Base-by-base conservation (phyloP, 2,797 vertebrate species). In the Hipposideros larvatus region DNA sequence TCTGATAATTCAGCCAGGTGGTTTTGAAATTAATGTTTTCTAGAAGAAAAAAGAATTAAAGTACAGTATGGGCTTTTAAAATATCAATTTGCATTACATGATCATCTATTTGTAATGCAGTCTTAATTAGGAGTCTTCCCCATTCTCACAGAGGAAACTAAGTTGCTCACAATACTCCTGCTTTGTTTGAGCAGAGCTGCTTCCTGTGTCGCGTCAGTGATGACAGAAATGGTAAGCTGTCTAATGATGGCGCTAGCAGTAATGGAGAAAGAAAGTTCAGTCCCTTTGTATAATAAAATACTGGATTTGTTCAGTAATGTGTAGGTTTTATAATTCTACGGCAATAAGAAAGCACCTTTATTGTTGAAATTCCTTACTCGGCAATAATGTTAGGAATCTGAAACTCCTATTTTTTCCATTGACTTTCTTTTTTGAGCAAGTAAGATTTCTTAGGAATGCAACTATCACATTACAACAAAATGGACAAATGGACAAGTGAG, bases 291-390 rank as follows among this genome's bases (percentile, higher is more conserved):
- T 26, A 51, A 83, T 55, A 90, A 84, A 91, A 57, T 68, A 82
- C 57, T 82, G 28, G 1, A 91, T 92, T 63, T 57, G 0, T 51
- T 96, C 26, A 24, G 4, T 55, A 66, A 77, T 77, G 37, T 41
- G 75, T 91, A 80, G 4, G 18, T 71, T 90, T 92, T 80, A 82
- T 73, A 87, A 43, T 84, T 89, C 43, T 90, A 41, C 63, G 41
- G 24, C 5, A 66, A 9, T 92, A 91, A 71, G 77, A 82, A 94
- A 88, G 31, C 31, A 24, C 26, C n/a, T 87, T 89, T 79, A 55
- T 59, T 94, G n/a, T 16, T 86, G 55, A 77, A 96, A 91, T 93
- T 80, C 59, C 71, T 95, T 70, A 41, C 22, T 94, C 34, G 65
- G 87, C 4, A 57, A 51, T 79, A 57, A 51, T 79, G 43, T 41